Conservation (phyloP, 2,888 invertebrate genomes). For the Drosophila nr. perissopoda region DNA sequence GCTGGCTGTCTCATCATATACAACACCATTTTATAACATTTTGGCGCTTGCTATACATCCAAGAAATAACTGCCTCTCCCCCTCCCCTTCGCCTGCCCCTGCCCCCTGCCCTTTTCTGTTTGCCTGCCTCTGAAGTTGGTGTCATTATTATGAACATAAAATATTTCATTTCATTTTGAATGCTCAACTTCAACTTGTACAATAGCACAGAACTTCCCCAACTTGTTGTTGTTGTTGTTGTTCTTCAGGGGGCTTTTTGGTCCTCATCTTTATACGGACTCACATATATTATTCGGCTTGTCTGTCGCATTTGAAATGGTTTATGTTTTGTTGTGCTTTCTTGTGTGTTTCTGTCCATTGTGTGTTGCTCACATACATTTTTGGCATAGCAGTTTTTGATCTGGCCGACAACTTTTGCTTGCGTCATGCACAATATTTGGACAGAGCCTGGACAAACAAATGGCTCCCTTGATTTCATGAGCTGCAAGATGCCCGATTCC, state of each 20-base stretch:
- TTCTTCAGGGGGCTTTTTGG: conserved; percentile 17
- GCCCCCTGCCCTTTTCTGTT: not conserved
- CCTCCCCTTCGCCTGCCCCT: not conserved
- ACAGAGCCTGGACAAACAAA: conserved; percentile 48
- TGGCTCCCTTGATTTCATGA: not conserved
- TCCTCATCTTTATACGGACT: conserved; percentile 8
- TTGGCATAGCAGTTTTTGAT: conserved; percentile 50
- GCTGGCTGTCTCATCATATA: conserved; percentile 28
- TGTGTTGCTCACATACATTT: conserved; percentile 37
- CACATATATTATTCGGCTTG: conserved; percentile 16
- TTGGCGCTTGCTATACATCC: conserved; percentile 57
- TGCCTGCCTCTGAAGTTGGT: conserved; percentile 64
- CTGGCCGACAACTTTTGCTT: conserved; percentile 56
- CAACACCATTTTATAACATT: conserved; percentile 64
- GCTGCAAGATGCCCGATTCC: not conserved
- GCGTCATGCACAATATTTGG: conserved; percentile 58
- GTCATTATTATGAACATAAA: conserved; percentile 81
- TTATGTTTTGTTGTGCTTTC: conserved; percentile 46
- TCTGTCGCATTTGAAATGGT: conserved; percentile 29
- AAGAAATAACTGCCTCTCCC: not conserved
- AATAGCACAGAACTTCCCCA: conserved; percentile 11
- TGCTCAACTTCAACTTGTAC: conserved; percentile 37
- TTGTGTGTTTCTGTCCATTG: conserved; percentile 36
- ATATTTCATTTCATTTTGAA: conserved; percentile 74
- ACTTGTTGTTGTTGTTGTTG: conserved; percentile 8